Percentiles rank a stretch among this genome's conserved stretches.
Evolutionary conservation across 37 sponge, comb jelly and placozoan genomes (phyloP).

Genomic region (Corticium candelabrum): DNA sequence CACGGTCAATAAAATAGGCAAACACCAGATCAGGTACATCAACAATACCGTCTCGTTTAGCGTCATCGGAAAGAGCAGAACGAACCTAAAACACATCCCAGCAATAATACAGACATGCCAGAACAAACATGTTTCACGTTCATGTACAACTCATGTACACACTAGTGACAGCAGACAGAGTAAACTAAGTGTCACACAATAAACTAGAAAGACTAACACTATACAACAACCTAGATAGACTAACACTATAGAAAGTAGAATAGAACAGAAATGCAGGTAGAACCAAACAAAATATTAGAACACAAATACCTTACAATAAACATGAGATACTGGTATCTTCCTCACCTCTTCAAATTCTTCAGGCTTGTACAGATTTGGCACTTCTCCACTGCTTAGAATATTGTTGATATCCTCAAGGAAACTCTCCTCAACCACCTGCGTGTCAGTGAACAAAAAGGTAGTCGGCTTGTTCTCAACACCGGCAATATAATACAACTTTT

Average conservation of each 20-base stretch:
- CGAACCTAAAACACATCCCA: slow-evolving; percentile 63
- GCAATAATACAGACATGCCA: too few species aligned
- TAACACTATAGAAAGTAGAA: neutral
- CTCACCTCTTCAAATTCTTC: slow-evolving; percentile 97
- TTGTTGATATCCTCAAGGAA: slow-evolving; percentile 99
- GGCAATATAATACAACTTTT: slow-evolving; percentile 84
- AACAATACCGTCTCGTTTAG: slow-evolving; percentile 70
- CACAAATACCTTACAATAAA: too few species aligned
- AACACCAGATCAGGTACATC: slow-evolving; percentile 79
- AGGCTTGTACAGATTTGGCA: slow-evolving; percentile 96
- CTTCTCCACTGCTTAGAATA: slow-evolving; percentile 94
- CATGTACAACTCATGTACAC: neutral
- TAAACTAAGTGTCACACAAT: too few species aligned
- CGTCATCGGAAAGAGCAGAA: slow-evolving; percentile 44
- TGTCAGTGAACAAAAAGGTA: slow-evolving; percentile 95
- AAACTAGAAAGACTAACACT: too few species aligned
- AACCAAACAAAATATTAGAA: neutral
- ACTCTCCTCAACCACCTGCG: slow-evolving; percentile 91
- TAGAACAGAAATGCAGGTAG: neutral
- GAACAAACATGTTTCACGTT: neutral
- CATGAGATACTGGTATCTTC: too few species aligned
- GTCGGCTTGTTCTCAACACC: slow-evolving; percentile 98
- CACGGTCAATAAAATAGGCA: slow-evolving; percentile 86
- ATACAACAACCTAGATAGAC: too few species aligned
- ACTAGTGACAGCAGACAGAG: neutral